Base-by-base conservation (phyloP, 2,797 vertebrate species). In the Melanotaenia trifasciata region DNA sequence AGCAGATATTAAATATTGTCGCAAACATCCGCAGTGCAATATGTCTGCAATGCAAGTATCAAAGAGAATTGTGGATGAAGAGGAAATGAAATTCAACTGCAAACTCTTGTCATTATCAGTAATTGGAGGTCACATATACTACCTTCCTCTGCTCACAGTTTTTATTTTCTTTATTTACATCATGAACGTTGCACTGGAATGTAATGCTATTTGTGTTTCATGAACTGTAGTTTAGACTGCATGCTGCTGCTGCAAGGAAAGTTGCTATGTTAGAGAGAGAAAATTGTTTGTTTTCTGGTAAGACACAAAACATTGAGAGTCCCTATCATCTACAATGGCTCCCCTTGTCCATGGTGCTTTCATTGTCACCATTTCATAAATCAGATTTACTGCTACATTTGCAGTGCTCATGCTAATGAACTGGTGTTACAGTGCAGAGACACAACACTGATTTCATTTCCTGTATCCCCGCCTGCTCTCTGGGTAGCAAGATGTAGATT, bases 391-490 rank as follows among this genome's bases (percentile, higher is more conserved):
- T 72, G 90, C 87, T 87, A 90, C 89, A 91, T 92, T 89, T 94
- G 90, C 89, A 90, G 84, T 62, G 66, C 67, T 89, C 87, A 84
- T 90, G 85, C 91, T 93, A 94, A 95, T 92, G 83, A 92, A 94
- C n/a, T n/a, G n/a, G n/a, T n/a, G n/a, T n/a, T n/a, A n/a, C 81
- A 74, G 87, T 73, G 78, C 86, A 78, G 89, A 79, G 87, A 85
- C 84, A 76, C 83, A 54, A 83, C 83, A 86, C 87, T 94, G 92
- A 93, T 94, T 94, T 94, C 84, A 94, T 94, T 94, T 94, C 89
- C 92, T 90, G 89, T 75, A 81, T 90, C 84, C 86, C 72, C 62
- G 64, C 77, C 82, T 90, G 85, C 84, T 89, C 85, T 75, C 78
- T 67, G 75, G 78, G 76, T 85, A 84, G 85, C 84, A 78, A 71